phyloP scores from a whole-genome alignment of 2,113 vertebrate species.

The Diphyllodes magnificus region DNA sequence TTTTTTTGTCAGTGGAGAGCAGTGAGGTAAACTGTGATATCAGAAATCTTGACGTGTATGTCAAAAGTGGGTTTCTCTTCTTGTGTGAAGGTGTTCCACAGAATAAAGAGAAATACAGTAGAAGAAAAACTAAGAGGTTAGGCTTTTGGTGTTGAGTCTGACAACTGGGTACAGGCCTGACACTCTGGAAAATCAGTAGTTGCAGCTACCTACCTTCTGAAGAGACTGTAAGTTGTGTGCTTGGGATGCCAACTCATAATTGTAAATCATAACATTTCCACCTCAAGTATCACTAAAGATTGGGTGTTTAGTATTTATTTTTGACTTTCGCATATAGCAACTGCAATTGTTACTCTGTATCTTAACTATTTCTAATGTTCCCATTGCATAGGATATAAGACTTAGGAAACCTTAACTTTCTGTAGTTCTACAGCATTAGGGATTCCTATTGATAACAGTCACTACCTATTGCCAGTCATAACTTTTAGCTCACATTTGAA shows the following conservation, averaged over 20 bases:
- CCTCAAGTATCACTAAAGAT: neutral
- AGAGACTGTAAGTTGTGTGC: neutral
- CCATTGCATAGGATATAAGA: neutral
- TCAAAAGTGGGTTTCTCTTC: conserved; percentile 19
- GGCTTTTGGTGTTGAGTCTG: neutral
- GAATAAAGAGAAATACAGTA: neutral
- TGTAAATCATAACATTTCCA: neutral
- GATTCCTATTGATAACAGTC: neutral
- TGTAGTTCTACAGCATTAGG: neutral
- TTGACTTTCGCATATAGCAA: neutral
- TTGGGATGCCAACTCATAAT: neutral
- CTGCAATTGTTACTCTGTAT: neutral
- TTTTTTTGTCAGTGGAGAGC: neutral
- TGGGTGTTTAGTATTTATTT: neutral
- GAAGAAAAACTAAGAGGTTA: neutral
- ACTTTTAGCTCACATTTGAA: neutral
- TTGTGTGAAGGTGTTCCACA: neutral
- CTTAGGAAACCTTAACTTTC: neutral
- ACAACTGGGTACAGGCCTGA: neutral
- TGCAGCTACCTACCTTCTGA: neutral
- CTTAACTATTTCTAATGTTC: neutral
- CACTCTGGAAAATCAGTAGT: neutral
- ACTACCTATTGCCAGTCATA: neutral
- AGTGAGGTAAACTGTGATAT: neutral
- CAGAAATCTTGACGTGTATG: conserved; percentile 20